Evolutionary conservation across 2,888 invertebrate species (phyloP).

Genomic region (Sipha maydis): DNA sequence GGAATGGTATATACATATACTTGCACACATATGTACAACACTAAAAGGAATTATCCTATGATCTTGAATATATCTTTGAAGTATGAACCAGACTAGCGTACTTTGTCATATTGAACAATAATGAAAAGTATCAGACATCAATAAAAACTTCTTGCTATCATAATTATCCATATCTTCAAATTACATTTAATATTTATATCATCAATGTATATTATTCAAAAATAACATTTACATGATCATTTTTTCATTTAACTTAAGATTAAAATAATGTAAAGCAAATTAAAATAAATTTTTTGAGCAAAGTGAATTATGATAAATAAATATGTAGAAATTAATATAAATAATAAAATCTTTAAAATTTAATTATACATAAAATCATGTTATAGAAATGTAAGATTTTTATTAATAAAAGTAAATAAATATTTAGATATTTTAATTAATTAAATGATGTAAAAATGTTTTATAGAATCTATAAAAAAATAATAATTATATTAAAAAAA

Average conservation of each 20-base stretch:
- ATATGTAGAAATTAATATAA: not conserved
- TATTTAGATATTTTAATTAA: not conserved
- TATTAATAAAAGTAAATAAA: not conserved
- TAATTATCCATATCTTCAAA: not conserved
- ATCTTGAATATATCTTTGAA: no score
- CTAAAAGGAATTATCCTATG: no score
- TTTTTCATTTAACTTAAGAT: not conserved
- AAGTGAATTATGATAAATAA: not conserved
- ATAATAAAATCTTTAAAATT: not conserved
- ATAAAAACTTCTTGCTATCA: not conserved
- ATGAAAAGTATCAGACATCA: not conserved
- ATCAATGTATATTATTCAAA: not conserved
- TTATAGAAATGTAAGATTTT: not conserved
- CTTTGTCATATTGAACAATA: no score
- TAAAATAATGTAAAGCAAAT: not conserved
- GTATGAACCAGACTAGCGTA: no score
- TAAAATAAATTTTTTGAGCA: not conserved
- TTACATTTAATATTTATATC: not conserved
- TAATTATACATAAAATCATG: not conserved
- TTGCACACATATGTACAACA: no score
- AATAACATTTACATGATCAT: not conserved
- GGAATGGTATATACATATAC: no score
- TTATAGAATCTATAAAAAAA: no score
- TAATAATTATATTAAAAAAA: no score
- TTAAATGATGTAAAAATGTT: not conserved